phyloP scores from a whole-genome alignment of 2,113 vertebrate species.

The Periophthalmodon schlosseri region DNA sequence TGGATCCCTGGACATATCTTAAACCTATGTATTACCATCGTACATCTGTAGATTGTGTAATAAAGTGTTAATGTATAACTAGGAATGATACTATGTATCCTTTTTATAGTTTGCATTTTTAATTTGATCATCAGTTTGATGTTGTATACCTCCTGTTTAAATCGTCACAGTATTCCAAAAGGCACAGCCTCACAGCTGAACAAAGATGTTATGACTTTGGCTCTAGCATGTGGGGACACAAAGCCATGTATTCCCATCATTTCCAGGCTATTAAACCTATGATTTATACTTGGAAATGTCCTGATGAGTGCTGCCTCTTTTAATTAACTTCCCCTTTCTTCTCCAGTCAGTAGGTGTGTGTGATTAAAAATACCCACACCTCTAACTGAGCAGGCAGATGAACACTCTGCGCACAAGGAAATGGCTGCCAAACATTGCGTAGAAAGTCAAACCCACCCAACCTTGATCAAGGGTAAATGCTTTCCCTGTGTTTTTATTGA shows the following conservation, averaged over 20 bases:
- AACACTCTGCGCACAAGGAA: constrained; percentile 60
- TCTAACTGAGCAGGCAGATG: constrained; percentile 63
- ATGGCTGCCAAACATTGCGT: constrained; percentile 62
- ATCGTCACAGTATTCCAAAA: background rate
- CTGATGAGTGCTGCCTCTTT: constrained; percentile 45
- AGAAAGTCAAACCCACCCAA: constrained; percentile 68
- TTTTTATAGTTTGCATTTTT: background rate
- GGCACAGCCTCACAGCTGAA: background rate
- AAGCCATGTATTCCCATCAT: constrained; percentile 1
- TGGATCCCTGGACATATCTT: too few species aligned
- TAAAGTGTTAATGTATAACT: background rate
- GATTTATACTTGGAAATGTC: constrained; percentile 34
- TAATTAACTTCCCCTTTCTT: constrained; percentile 59
- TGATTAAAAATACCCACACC: constrained; percentile 66
- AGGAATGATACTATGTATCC: background rate
- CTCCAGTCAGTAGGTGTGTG: constrained; percentile 56
- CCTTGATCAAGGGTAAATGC: constrained; percentile 75
- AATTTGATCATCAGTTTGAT: background rate
- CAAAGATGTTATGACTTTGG: constrained; percentile 4
- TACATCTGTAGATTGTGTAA: background rate
- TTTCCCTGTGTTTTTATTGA: constrained; percentile 32
- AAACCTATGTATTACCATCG: too few species aligned
- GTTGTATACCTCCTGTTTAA: background rate
- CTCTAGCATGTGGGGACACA: background rate
- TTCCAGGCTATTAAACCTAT: constrained; percentile 21